phyloP scores from a whole-genome alignment of 2,888 invertebrate genomes.

The Eumerus sabulonum region DNA sequence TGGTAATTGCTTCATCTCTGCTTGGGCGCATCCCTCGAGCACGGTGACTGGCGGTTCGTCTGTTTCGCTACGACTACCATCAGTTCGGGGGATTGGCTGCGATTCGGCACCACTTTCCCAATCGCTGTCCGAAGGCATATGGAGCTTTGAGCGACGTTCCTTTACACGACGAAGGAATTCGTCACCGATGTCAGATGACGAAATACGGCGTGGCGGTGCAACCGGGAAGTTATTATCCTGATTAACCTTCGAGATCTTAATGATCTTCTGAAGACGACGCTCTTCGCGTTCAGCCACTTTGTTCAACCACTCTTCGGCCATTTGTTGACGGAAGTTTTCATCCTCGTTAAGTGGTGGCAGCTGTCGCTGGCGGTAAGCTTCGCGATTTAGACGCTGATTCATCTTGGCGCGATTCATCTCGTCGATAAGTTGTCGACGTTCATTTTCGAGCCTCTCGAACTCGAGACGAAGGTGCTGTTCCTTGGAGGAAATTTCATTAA shows the following conservation, averaged over 20 bases:
- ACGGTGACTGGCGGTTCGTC: slow-evolving; percentile 81
- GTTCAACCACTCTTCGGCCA: slow-evolving; percentile 91
- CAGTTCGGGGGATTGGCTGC: slow-evolving; percentile 77
- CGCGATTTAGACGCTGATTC: slow-evolving; percentile 72
- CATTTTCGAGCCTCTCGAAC: slow-evolving; percentile 82
- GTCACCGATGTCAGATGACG: slow-evolving; percentile 81
- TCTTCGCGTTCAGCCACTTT: slow-evolving; percentile 89
- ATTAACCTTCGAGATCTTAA: slow-evolving; percentile 85
- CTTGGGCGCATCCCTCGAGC: slow-evolving; percentile 83
- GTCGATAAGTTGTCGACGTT: slow-evolving; percentile 79
- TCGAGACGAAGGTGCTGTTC: slow-evolving; percentile 84
- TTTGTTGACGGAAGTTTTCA: slow-evolving; percentile 87
- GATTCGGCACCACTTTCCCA: slow-evolving; percentile 82
- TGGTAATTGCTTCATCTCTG: slow-evolving; percentile 84
- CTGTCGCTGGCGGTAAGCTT: slow-evolving; percentile 73
- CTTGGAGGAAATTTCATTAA: slow-evolving; percentile 84
- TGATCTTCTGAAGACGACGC: slow-evolving; percentile 88
- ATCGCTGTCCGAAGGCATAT: slow-evolving; percentile 84
- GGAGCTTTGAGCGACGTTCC: slow-evolving; percentile 85
- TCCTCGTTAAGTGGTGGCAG: slow-evolving; percentile 83
- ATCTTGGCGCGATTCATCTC: slow-evolving; percentile 73
- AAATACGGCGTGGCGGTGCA: slow-evolving; percentile 63
- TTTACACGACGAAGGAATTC: slow-evolving; percentile 89
- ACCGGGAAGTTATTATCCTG: slow-evolving; percentile 68
- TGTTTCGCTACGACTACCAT: slow-evolving; percentile 71